Base-by-base conservation (phyloP, 2,888 invertebrate species). In the Melieria picta region DNA sequence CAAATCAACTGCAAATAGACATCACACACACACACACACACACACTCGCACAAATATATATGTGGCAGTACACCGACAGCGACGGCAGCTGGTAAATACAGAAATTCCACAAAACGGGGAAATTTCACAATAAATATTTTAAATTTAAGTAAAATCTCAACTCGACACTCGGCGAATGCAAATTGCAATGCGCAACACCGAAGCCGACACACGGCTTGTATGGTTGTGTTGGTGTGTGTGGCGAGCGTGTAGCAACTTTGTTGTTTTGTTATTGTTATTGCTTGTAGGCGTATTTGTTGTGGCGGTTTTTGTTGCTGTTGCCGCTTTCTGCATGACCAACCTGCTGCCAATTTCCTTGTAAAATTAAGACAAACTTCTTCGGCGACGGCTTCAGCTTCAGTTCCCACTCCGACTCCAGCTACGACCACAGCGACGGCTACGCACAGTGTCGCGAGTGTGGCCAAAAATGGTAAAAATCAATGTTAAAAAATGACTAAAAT, bases 331-430 rank as follows among this genome's bases (percentile, higher is more conserved):
- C 6, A 16, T 47, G 62, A 45, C 30, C 46, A 62, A 69, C n/a
- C 30, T 52, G 46, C 62, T 69, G 47, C 52, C 47, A 62, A 62
- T 47, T 61, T 69, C 30, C 62, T 56, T 69, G 52, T 63, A 61
- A 69, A 68, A 62, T 69, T 56, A 69, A 69, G 55, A 62, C 47
- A 62, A 56, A 69, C 46, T 52, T 52, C 52, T 13, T 52, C 13
- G 9, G 30, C 30, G 30, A 30, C 30, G 30, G 30, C 30, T 30
- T 30, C 30, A 30, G 30, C 30, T 30, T 30, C 16, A 16, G 16
- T 2, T 16, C 16, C n/a, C n/a, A n/a, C n/a, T n/a, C n/a, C 30
- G 30, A 30, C 30, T 30, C 3, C 30, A 30, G 30, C 30, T 30
- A 30, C 30, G 30, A 30, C 30, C 30, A 30, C 30, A 30, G 30